phyloP scores from a whole-genome alignment of 2,113 vertebrate species.

The Saguinus imperator region DNA sequence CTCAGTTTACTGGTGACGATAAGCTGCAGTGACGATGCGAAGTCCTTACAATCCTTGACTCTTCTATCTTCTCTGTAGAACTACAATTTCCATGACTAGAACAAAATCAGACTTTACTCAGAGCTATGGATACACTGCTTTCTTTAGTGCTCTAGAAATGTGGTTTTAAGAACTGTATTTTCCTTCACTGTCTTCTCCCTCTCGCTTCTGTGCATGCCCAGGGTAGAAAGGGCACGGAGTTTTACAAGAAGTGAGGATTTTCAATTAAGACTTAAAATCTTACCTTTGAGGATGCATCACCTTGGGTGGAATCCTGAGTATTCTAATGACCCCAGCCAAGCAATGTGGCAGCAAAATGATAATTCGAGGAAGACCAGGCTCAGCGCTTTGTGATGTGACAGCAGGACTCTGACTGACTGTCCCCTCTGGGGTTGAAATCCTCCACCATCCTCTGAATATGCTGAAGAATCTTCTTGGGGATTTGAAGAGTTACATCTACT shows the following conservation, averaged over 20 bases:
- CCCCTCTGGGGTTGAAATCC: slow-evolving; percentile 68
- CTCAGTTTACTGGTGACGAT: neutral
- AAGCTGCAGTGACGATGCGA: fast-evolving
- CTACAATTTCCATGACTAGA: fast-evolving
- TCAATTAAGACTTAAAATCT: slow-evolving; percentile 72
- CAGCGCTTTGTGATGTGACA: slow-evolving; percentile 74
- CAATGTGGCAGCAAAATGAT: slow-evolving; percentile 56
- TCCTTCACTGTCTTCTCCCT: neutral
- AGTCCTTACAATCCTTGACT: neutral
- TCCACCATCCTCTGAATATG: slow-evolving; percentile 66
- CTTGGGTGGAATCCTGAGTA: slow-evolving; percentile 54
- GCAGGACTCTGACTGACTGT: slow-evolving; percentile 79
- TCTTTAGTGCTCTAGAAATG: neutral
- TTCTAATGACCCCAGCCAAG: neutral
- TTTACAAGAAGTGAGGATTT: slow-evolving; percentile 59
- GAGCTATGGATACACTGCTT: neutral
- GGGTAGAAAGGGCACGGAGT: slow-evolving; percentile 10
- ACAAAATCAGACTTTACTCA: neutral
- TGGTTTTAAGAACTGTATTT: neutral
- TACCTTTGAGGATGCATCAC: slow-evolving; percentile 43
- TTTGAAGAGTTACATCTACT: slow-evolving; percentile 78
- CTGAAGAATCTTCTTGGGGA: slow-evolving; percentile 83
- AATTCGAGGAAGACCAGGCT: slow-evolving; percentile 51
- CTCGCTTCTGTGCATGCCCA: neutral
- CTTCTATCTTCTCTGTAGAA: neutral